Conservation (phyloP, 1,140 invertebrate species). For the Megathymus violae region DNA sequence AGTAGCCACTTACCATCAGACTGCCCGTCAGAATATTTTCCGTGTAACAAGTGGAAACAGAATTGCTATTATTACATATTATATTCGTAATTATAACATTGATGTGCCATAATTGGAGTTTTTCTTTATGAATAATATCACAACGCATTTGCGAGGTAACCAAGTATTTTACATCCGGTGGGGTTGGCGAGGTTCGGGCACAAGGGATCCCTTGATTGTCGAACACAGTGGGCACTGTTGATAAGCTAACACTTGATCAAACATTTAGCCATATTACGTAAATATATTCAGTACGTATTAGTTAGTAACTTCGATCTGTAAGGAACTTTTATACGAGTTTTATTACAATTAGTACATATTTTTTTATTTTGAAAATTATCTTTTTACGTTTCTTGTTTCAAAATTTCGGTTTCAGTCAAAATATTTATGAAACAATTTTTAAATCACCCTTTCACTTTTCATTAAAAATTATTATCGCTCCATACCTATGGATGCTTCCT, state of each 20-base stretch:
- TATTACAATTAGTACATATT: neutral
- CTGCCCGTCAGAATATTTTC: too few relatives aligned
- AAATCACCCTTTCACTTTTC: too few relatives aligned
- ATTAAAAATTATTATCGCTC: too few relatives aligned
- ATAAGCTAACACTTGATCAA: conserved; percentile 74
- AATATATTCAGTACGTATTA: conserved; percentile 7
- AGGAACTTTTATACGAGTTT: neutral
- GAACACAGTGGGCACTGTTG: conserved; percentile 54
- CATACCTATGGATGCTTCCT: too few relatives aligned
- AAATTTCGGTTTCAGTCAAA: too few relatives aligned
- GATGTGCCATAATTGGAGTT: too few relatives aligned
- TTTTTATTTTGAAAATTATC: neutral
- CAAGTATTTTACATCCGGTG: conserved; percentile 53
- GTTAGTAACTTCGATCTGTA: neutral
- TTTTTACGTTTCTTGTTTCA: too few relatives aligned
- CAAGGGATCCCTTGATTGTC: conserved; percentile 58
- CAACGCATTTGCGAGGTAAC: conserved; percentile 26
- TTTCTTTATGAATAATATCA: neutral
- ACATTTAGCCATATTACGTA: conserved; percentile 39
- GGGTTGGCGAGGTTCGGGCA: conserved; percentile 53
- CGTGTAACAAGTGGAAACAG: too few relatives aligned
- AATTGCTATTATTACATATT: too few relatives aligned
- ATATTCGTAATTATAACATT: too few relatives aligned
- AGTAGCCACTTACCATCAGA: too few relatives aligned
- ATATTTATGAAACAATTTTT: too few relatives aligned